Conservation (phyloP, 2,797 vertebrate species). For the Rhinatrema bivittatum region DNA sequence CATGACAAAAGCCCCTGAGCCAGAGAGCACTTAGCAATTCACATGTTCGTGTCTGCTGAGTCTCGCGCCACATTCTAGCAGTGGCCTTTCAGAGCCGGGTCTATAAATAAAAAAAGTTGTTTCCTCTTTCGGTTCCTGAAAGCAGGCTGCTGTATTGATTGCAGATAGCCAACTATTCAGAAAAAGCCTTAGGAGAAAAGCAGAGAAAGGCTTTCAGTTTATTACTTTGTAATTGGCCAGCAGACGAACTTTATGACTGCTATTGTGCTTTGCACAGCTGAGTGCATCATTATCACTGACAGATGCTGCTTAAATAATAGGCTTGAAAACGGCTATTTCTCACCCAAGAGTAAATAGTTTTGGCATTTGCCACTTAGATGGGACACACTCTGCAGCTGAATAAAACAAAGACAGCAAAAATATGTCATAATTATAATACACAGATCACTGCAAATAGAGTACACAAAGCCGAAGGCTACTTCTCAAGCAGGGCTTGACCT, state of each 20-base stretch:
- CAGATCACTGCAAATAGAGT: too few species aligned
- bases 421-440: too few species aligned
- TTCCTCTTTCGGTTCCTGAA: too few species aligned
- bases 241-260: neutral
- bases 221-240: neutral
- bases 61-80: constrained; percentile 4
- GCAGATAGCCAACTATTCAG: constrained; percentile 11
- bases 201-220: neutral
- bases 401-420: too few species aligned
- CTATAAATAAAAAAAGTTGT: constrained; percentile 9
- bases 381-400: too few species aligned
- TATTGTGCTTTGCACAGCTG: neutral
- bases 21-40: constrained; percentile 19
- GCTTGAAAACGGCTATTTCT: neutral
- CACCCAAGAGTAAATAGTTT: too few species aligned
- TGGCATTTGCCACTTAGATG: too few species aligned
- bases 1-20: neutral
- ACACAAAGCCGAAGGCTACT: too few species aligned
- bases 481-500: too few species aligned
- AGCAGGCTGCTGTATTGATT: neutral
- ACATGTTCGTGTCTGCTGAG: constrained; percentile 15
- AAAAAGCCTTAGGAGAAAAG: neutral
- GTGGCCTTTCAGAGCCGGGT: constrained; percentile 10
- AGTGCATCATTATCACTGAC: neutral
- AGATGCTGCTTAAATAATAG: neutral